Evolutionary conservation across 2,797 vertebrate species (phyloP).

Genomic region (Botia kubotai): DNA sequence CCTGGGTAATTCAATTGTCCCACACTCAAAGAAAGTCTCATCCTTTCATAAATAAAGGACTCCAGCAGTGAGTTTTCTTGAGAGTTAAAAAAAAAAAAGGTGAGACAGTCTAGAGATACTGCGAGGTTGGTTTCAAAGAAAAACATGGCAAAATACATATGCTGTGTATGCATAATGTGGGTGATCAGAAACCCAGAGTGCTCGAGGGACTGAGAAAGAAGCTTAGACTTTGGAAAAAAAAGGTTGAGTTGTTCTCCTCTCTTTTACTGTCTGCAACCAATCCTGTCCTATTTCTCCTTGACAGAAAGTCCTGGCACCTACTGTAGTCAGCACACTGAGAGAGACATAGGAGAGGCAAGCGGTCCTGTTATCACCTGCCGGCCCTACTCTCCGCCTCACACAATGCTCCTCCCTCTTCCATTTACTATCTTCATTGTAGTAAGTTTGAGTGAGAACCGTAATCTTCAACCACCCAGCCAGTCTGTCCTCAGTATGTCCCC

Average conservation of each 20-base stretch:
- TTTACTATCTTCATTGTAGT: constrained; percentile 69
- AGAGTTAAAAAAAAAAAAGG: constrained; percentile 35
- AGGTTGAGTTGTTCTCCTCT: constrained; percentile 27
- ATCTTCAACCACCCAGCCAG: constrained; percentile 79
- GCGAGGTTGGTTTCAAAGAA: constrained; percentile 35
- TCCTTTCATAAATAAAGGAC: background rate
- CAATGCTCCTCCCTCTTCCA: constrained; percentile 58
- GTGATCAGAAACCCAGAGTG: constrained; percentile 20
- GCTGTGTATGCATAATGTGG: constrained; percentile 33
- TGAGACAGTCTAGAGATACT: constrained; percentile 29
- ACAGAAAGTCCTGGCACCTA: constrained; percentile 51
- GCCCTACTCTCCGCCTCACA: constrained; percentile 78
- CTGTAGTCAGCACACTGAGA: constrained; percentile 54
- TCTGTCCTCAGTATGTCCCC: constrained; percentile 75
- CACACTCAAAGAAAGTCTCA: background rate
- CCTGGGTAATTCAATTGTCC: constrained; percentile 25
- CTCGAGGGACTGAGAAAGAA: constrained; percentile 41
- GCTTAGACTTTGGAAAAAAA: constrained; percentile 38
- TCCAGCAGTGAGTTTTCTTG: constrained; percentile 10
- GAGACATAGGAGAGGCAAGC: constrained; percentile 50
- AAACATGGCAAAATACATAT: background rate
- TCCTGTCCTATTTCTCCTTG: constrained; percentile 52
- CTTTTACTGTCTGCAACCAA: constrained; percentile 39
- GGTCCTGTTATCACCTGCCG: constrained; percentile 75
- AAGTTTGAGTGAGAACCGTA: constrained; percentile 73